Evolutionary conservation across 92 coral and sea anemone species (phyloP).

Genomic region (Phenganax stokvisi): DNA sequence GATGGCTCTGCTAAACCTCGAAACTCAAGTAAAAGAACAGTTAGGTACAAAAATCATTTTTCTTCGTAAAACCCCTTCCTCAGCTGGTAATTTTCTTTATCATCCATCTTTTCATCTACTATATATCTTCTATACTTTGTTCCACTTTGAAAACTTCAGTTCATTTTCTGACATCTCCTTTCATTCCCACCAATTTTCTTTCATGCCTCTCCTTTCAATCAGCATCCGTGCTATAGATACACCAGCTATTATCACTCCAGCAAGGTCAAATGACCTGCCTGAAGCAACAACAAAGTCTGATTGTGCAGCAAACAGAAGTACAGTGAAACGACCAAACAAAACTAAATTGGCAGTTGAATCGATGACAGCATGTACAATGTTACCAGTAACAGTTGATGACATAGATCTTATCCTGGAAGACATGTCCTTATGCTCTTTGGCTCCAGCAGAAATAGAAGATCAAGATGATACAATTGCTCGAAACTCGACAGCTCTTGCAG

Average conservation of each 20-base stretch:
- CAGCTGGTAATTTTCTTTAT: neutral
- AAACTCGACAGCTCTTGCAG: constrained; percentile 16
- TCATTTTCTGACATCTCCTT: neutral
- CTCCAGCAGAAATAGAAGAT: neutral
- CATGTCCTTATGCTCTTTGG: constrained; percentile 25
- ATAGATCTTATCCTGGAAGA: neutral
- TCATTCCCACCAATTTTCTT: neutral
- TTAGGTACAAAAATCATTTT: neutral
- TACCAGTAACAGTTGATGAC: neutral
- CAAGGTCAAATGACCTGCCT: neutral
- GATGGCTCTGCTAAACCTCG: neutral
- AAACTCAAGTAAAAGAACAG: neutral
- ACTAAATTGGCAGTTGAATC: constrained; percentile 27
- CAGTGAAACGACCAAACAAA: neutral
- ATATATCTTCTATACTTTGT: neutral
- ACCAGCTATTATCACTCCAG: neutral
- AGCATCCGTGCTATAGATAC: neutral
- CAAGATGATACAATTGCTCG: neutral
- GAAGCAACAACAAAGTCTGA: neutral
- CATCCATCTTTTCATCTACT: neutral
- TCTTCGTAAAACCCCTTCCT: neutral
- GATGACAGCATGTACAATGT: constrained; percentile 24
- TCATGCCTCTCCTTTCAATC: neutral
- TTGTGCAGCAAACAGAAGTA: neutral
- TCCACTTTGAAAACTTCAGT: neutral